A percentile compares a stretch with the other conserved stretches of the same genome.
phyloP scores from a whole-genome alignment of 2,888 invertebrate genomes.

The Dryocosmus kuriphilus region DNA sequence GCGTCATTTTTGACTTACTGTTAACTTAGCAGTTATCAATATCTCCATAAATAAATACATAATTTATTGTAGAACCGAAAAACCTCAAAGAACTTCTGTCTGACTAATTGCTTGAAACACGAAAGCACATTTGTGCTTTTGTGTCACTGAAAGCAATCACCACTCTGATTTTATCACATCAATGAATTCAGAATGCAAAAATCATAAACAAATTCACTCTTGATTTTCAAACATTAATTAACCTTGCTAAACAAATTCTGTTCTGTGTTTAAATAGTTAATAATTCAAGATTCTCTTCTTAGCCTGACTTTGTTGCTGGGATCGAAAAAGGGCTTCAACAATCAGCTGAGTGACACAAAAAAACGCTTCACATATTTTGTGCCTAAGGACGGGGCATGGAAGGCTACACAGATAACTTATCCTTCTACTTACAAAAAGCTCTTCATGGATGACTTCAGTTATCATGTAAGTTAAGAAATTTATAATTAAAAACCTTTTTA shows the following conservation, averaged over 20 bases:
- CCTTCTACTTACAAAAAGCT: slow-evolving; percentile 92
- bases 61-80: no score
- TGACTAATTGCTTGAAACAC: no score
- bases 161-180: background rate
- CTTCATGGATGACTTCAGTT: slow-evolving; percentile 88
- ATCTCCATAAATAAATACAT: no score
- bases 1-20: no score
- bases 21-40: no score
- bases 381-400: slow-evolving; percentile 94
- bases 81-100: no score
- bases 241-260: background rate
- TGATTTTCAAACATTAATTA: background rate
- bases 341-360: slow-evolving; percentile 86
- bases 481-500: no score
- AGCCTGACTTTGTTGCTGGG: slow-evolving; percentile 90
- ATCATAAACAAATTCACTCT: background rate
- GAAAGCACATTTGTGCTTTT: no score
- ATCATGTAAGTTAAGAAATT: slow-evolving; percentile 83
- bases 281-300: slow-evolving; percentile 66
- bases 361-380: slow-evolving; percentile 94
- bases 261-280: background rate
- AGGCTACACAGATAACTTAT: slow-evolving; percentile 84
- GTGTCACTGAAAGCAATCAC: background rate
- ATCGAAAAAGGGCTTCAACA: slow-evolving; percentile 87
- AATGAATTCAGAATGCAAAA: background rate